phyloP scores from a whole-genome alignment of 2,888 invertebrate genomes.

The Tetragnatha montana region DNA sequence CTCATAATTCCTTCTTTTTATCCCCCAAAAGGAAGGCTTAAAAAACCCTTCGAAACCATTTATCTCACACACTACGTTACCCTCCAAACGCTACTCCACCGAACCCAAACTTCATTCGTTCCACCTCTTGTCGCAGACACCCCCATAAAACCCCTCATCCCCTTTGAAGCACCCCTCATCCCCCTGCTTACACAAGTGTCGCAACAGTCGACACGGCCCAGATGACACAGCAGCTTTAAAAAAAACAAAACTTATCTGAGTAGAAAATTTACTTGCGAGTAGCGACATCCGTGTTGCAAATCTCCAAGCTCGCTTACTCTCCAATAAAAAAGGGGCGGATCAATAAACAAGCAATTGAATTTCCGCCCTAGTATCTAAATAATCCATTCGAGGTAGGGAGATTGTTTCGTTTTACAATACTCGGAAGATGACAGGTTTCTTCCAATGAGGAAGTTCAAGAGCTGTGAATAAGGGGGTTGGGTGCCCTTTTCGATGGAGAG shows the following conservation, averaged over 20 bases:
- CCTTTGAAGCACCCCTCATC: not conserved
- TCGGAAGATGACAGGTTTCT: conserved; percentile 4
- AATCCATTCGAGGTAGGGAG: not conserved
- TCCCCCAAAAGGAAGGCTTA: too few species aligned
- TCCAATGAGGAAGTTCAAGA: not conserved
- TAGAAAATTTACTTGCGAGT: not conserved
- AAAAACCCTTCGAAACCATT: too few species aligned
- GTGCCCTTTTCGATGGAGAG: not conserved
- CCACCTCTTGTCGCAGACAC: too few species aligned
- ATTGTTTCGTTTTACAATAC: not conserved
- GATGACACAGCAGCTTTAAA: not conserved
- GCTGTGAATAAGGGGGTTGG: not conserved
- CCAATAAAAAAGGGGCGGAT: not conserved
- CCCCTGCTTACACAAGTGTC: not conserved
- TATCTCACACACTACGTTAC: too few species aligned
- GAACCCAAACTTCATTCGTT: too few species aligned
- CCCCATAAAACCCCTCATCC: too few species aligned
- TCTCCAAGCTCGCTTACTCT: not conserved
- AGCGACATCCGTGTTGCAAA: not conserved
- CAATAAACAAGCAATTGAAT: conserved; percentile 18
- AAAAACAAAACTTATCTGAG: not conserved
- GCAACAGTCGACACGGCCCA: not conserved
- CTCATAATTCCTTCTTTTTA: too few species aligned
- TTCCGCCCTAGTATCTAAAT: conserved; percentile 9
- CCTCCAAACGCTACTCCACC: too few species aligned